Evolutionary conservation across 35 echinoderm and acorn worm species (phyloP), one percentile per base, ranked within the genome.

Genomic region (Diadema setosum): DNA sequence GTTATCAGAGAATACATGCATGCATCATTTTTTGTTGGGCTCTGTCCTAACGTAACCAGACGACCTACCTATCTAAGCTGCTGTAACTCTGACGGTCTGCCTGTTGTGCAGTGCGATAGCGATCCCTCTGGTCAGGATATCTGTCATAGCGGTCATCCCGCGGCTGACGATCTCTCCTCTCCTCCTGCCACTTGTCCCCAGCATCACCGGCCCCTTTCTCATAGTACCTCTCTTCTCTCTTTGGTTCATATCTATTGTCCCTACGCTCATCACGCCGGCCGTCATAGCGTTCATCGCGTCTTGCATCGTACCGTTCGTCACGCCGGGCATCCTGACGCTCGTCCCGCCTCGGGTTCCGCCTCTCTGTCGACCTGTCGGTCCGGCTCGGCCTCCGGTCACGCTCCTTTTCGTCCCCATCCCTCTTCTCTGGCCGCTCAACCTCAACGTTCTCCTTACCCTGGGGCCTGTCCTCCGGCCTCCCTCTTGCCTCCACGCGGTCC

Each of bases 1-100:
- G n/a, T n/a, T n/a, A n/a, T n/a, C n/a, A n/a, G n/a, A n/a, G n/a
- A n/a, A n/a, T n/a, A n/a, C n/a, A n/a, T n/a, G n/a, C n/a, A n/a
- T n/a, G n/a, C n/a, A n/a, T n/a, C n/a, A n/a, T n/a, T n/a, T n/a
- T n/a, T n/a, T n/a, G n/a, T n/a, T n/a, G n/a, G n/a, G n/a, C n/a
- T n/a, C n/a, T n/a, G n/a, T n/a, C n/a, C n/a, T n/a, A n/a, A n/a
- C n/a, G n/a, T n/a, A n/a, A n/a, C n/a, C n/a, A n/a, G n/a, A n/a
- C n/a, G 61, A 59, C 80, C 5, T 34, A 90, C 88, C 80, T 82
- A 33, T 90, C 81, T 70, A 90, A 90, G 43, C 88, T 90, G 18
- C 88, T 65, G 57, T 82, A 90, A 30, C 81, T 81, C 16, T 78
- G 73, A 2, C 73, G 33, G 24, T 78, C 73, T 2, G 29, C 73